Evolutionary conservation across 1,140 invertebrate species (phyloP).

Genomic region (Papilio polyxenes): DNA sequence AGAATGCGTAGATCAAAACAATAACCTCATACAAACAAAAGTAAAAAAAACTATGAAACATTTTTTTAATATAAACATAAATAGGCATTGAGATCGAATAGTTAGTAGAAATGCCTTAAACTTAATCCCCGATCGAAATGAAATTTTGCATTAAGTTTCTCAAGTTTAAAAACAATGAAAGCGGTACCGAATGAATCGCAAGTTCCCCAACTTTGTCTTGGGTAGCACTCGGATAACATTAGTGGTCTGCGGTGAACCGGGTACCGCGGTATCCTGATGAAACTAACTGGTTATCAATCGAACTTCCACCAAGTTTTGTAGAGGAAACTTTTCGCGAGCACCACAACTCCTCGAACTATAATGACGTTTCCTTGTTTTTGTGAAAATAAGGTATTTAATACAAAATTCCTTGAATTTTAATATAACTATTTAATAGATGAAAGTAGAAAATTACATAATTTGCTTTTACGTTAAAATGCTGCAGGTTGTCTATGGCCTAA

Average conservation of each 20-base stretch:
- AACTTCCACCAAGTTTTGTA: constrained; percentile 30
- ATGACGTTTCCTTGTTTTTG: constrained; percentile 31
- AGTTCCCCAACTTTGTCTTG: constrained; percentile 32
- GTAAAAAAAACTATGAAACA: no score
- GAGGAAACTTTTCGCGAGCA: constrained; percentile 15
- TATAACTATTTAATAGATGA: neutral
- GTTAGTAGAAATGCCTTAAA: neutral
- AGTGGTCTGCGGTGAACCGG: constrained; percentile 27
- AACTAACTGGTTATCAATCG: constrained; percentile 34
- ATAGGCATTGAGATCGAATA: neutral
- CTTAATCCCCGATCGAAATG: neutral
- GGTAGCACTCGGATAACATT: constrained; percentile 22
- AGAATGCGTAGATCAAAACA: no score
- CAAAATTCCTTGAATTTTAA: neutral
- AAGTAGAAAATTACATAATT: no score
- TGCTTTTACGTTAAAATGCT: neutral
- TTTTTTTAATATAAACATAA: neutral
- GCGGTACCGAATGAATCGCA: constrained; percentile 16
- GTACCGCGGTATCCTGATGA: neutral
- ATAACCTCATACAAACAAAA: no score
- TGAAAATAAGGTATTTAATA: neutral
- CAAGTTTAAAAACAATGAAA: constrained; percentile 32
- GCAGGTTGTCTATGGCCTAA: neutral
- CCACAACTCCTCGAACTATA: constrained; percentile 7
- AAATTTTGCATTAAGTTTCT: neutral